Evolutionary conservation across 1,140 invertebrate genomes (phyloP), one percentile per base, ranked within the genome.

Genomic region (Euura lappo): DNA sequence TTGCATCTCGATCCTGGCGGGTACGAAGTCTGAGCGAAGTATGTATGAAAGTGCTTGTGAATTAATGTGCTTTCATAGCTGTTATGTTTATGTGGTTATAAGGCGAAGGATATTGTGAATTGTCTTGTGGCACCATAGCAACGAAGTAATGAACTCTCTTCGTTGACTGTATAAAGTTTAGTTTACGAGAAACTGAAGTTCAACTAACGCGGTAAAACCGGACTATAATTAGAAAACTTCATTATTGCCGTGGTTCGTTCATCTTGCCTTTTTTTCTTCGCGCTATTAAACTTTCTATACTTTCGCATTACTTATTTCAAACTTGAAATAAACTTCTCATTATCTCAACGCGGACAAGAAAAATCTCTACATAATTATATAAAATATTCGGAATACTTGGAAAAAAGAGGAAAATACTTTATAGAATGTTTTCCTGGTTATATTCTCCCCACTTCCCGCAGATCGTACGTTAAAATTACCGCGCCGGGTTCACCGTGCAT

Each of bases 171-270:
- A 68, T 68, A 64, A 68, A 60, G 11, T 68, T 68, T 44, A 68
- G 66, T 68, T 68, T 68, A 68, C 66, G 66, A 68, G 66, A 68
- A 68, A 68, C 66, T 44, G 66, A 68, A 68, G 66, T 68, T 68
- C 42, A 68, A 68, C 66, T 68, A 68, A 68, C 66, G 44, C 66
- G 66, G 66, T 68, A 68, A 68, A 68, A 68, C 66, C 8, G 44
- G 66, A 68, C 66, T 68, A 68, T 68, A 68, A 68, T 68, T 68
- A 68, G 66, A 68, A 68, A 68, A 68, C 8, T 68, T 68, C 66
- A 68, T 68, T 68, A 68, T 68, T 68, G 66, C 13, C 66, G 10
- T 8, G 66, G 66, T 68, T 68, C 8, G 44, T 68, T 42, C 13
- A 11, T n/a, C 51, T 60, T 60, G 2, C 5, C 51, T 60, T n/a